phyloP scores from a whole-genome alignment of 2,888 invertebrate species.

The Agrochola lychnidis region DNA sequence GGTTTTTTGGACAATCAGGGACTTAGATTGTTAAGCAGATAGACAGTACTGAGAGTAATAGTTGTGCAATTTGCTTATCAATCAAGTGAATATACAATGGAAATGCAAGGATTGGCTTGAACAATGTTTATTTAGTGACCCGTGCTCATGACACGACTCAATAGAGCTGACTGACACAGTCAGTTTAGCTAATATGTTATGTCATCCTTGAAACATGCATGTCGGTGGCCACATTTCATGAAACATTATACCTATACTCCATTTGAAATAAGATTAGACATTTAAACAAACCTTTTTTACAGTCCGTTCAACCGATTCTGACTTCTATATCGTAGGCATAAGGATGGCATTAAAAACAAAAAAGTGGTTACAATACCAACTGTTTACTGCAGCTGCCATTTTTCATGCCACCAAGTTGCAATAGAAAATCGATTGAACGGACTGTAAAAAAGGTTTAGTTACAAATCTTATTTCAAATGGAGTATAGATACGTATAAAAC shows the following conservation, averaged over 20 bases:
- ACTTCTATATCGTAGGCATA: too few relatives aligned
- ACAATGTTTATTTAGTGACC: constrained; percentile 18
- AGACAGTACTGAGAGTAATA: not conserved
- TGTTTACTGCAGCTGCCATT: too few relatives aligned
- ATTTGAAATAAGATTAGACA: too few relatives aligned
- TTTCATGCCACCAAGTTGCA: too few relatives aligned
- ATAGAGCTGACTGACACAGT: constrained; percentile 56
- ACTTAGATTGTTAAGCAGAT: not conserved
- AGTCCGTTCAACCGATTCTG: too few relatives aligned
- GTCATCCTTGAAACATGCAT: constrained; percentile 67
- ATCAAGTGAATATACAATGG: constrained; percentile 3
- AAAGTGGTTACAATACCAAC: too few relatives aligned
- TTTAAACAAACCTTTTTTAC: too few relatives aligned
- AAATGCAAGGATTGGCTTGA: not conserved
- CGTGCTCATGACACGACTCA: constrained; percentile 49
- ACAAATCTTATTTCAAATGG: too few relatives aligned
- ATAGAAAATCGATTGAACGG: too few relatives aligned
- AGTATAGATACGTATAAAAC: constrained; percentile 61
- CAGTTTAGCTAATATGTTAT: constrained; percentile 68
- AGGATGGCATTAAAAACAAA: too few relatives aligned
- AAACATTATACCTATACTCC: constrained; percentile 55
- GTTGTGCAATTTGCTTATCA: not conserved
- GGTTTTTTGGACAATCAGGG: not conserved
- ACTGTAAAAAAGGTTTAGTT: too few relatives aligned
- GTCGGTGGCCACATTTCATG: constrained; percentile 70